Percentiles rank a stretch among this genome's conserved stretches.
These are phyloP conservation scores for Lordiphosa fenestrarum DNA, from an alignment of 2,888 invertebrate genomes.

Conservation along the genomic window DNA sequence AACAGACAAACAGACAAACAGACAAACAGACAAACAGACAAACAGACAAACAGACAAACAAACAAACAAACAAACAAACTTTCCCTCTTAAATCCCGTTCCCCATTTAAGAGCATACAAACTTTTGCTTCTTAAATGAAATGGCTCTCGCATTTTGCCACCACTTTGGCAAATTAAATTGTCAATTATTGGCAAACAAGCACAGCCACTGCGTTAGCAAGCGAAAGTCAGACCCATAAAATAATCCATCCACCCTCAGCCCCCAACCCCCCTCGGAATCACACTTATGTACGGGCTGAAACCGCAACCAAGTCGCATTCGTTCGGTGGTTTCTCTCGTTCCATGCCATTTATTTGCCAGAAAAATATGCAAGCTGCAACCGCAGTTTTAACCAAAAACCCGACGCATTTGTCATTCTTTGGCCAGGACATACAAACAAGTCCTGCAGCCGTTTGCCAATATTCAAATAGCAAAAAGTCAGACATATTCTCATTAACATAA, in stretches of 20 bases:
- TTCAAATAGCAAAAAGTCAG: constrained; percentile 78
- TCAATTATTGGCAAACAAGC: constrained; percentile 73
- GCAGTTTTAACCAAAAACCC: constrained; percentile 58
- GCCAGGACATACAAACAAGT: constrained; percentile 27
- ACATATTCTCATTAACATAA: constrained; percentile 78
- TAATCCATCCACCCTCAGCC: constrained; percentile 9
- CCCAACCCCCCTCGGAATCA: constrained; percentile 1
- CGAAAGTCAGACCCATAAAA: constrained; percentile 49
- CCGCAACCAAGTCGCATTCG: constrained; percentile 30
- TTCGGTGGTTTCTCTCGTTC: constrained; percentile 21
- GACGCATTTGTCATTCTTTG: constrained; percentile 66
- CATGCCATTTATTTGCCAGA: constrained; percentile 22
- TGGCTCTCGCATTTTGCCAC: constrained; percentile 28
- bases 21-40: too few species aligned
- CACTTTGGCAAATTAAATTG: constrained; percentile 77
- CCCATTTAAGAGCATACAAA: too few species aligned
- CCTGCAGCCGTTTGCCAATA: constrained; percentile 65
- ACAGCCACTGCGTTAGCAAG: constrained; percentile 39
- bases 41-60: too few species aligned
- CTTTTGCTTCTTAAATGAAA: not conserved
- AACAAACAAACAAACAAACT: too few species aligned
- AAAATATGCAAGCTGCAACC: constrained; percentile 60
- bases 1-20: too few species aligned
- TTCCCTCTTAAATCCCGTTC: too few species aligned
- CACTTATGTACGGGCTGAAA: constrained; percentile 7